Percentiles rank a stretch among this genome's conserved stretches.
These are phyloP conservation scores for Drosophila arizonae DNA, from an alignment of 1,140 invertebrate species.

Conservation along the genomic window DNA sequence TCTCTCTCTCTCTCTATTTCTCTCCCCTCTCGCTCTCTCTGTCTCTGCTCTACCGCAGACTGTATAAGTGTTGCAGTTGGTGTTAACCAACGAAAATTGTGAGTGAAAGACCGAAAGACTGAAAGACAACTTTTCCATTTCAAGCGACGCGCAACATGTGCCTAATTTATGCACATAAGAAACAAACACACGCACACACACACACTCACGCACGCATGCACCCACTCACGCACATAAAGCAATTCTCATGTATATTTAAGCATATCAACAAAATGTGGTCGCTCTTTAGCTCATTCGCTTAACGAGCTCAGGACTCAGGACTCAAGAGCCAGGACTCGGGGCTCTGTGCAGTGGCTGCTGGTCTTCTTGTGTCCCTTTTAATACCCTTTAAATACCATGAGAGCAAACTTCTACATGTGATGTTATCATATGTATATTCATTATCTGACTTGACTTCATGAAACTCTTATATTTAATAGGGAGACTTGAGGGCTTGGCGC, in stretches of 20 bases:
- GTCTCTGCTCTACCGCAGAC: too few relatives aligned
- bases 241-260: conserved; percentile 52
- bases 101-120: background rate
- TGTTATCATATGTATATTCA: too few relatives aligned
- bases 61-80: background rate
- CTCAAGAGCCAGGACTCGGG: background rate
- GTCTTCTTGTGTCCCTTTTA: background rate
- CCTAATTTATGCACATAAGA: conserved; percentile 38
- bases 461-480: too few relatives aligned
- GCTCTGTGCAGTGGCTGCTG: background rate
- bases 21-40: too few relatives aligned
- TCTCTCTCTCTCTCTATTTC: too few relatives aligned
- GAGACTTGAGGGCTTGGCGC: too few relatives aligned
- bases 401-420: too few relatives aligned
- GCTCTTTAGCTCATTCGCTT: conserved; percentile 61
- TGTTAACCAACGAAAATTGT: conserved; percentile 1
- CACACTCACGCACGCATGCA: conserved; percentile 1
- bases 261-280: conserved; percentile 32
- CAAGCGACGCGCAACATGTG: conserved; percentile 39
- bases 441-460: too few relatives aligned
- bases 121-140: conserved; percentile 33
- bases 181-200: background rate
- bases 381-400: background rate
- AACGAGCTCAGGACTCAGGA: conserved; percentile 1
- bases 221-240: background rate